Conservation (phyloP, 2,113 vertebrate species). For the Anarhynchus alexandrinus region DNA sequence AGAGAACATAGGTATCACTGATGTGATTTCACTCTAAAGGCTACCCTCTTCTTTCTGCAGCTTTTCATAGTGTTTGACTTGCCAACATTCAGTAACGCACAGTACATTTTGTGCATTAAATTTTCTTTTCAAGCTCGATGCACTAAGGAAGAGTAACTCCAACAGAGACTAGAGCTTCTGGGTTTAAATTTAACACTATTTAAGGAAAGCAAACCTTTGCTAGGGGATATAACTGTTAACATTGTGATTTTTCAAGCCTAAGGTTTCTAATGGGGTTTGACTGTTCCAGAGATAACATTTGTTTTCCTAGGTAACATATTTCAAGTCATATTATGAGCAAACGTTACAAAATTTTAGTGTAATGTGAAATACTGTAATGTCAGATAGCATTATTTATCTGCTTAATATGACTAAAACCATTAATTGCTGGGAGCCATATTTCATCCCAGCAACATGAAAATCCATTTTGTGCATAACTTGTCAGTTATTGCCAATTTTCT, state of each 20-base stretch:
- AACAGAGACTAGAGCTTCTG: conserved; percentile 69
- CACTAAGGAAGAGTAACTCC: conserved; percentile 61
- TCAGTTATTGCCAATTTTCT: conserved; percentile 58
- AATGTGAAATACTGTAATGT: conserved; percentile 81
- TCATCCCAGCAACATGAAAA: conserved; percentile 70
- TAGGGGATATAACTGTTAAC: conserved; percentile 75
- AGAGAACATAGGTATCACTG: neutral
- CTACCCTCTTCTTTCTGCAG: neutral
- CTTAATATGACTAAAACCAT: conserved; percentile 72
- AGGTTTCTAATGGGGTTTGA: conserved; percentile 79
- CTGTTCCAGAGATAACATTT: conserved; percentile 76
- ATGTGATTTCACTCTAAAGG: neutral
- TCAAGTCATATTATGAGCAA: conserved; percentile 77
- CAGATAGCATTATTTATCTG: conserved; percentile 76
- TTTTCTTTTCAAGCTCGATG: conserved; percentile 72
- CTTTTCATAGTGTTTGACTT: neutral
- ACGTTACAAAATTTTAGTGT: conserved; percentile 75
- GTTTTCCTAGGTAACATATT: conserved; percentile 79
- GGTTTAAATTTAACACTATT: conserved; percentile 79
- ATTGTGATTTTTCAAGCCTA: conserved; percentile 76
- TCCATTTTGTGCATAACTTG: conserved; percentile 64
- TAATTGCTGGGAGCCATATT: conserved; percentile 76
- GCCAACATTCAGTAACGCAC: neutral
- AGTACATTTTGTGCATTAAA: conserved; percentile 48
- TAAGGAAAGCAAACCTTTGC: conserved; percentile 75